A percentile compares a stretch with the other conserved stretches of the same genome.
Conservation (phyloP, 1,140 invertebrate genomes). For the Thaumatotibia leucotreta region DNA sequence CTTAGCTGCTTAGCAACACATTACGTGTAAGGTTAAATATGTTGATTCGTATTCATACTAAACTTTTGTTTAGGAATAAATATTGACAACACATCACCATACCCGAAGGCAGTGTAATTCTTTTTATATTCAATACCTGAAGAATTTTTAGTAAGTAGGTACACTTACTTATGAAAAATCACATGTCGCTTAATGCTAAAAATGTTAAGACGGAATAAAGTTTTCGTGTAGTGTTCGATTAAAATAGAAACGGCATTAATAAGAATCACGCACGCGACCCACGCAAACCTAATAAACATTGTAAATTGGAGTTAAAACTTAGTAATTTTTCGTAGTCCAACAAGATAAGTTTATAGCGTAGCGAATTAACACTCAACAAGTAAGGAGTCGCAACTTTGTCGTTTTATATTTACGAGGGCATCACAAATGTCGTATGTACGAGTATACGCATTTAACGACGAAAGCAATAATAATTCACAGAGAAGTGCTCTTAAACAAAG, state of each 20-base stretch:
- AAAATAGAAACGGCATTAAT: constrained; percentile 10
- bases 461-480: background rate
- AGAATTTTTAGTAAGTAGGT: no score
- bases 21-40: background rate
- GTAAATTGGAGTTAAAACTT: background rate
- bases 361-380: background rate
- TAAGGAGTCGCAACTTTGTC: background rate
- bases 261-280: background rate
- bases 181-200: background rate
- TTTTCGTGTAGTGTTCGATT: constrained; percentile 4
- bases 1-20: background rate
- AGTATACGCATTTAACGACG: background rate
- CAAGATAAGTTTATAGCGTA: background rate
- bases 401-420: background rate
- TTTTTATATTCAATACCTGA: background rate
- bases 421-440: background rate
- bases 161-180: background rate
- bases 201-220: background rate
- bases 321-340: background rate
- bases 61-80: background rate
- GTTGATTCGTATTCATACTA: background rate
- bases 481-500: background rate
- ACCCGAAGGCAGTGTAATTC: background rate
- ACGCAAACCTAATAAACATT: background rate
- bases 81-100: background rate